Evolutionary conservation across 2,888 invertebrate species (phyloP).

Genomic region (Rhagophthalmus giganteus): DNA sequence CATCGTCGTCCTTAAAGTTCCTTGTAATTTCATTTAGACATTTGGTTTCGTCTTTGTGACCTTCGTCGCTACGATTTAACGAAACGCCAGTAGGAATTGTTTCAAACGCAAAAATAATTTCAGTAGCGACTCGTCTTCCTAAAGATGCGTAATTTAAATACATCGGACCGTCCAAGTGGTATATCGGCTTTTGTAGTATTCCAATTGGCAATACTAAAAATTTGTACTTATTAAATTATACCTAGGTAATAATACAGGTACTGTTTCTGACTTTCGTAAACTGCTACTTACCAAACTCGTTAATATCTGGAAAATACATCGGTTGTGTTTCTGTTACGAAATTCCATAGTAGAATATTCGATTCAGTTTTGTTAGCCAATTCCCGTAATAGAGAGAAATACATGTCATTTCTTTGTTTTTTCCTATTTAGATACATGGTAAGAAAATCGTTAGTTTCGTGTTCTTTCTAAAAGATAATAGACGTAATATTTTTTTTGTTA

Average conservation of each 20-base stretch:
- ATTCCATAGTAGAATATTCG: background rate
- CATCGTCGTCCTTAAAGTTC: too few relatives aligned
- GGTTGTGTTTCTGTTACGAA: background rate
- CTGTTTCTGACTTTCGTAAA: too few relatives aligned
- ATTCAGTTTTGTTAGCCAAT: too few relatives aligned
- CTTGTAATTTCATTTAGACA: too few relatives aligned
- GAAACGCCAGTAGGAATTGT: too few relatives aligned
- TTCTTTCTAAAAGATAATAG: background rate
- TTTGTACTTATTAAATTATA: too few relatives aligned
- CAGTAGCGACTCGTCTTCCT: slow-evolving; percentile 5
- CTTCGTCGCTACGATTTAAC: too few relatives aligned
- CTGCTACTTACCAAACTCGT: background rate
- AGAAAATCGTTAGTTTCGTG: background rate
- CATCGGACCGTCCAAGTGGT: slow-evolving; percentile 60
- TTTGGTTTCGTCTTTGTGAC: too few relatives aligned
- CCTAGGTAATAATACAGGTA: too few relatives aligned
- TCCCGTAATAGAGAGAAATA: too few relatives aligned
- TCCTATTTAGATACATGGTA: slow-evolving; percentile 1
- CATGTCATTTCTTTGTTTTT: background rate
- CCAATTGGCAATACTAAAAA: slow-evolving; percentile 92
- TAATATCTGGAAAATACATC: slow-evolving; percentile 4
- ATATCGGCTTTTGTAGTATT: slow-evolving; percentile 84
- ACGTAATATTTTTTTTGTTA: background rate
- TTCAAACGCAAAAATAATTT: too few relatives aligned
- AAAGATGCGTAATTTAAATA: slow-evolving; percentile 10